phyloP scores from a whole-genome alignment of 2,888 invertebrate genomes.

The Hirtodrosophila alboralis region DNA sequence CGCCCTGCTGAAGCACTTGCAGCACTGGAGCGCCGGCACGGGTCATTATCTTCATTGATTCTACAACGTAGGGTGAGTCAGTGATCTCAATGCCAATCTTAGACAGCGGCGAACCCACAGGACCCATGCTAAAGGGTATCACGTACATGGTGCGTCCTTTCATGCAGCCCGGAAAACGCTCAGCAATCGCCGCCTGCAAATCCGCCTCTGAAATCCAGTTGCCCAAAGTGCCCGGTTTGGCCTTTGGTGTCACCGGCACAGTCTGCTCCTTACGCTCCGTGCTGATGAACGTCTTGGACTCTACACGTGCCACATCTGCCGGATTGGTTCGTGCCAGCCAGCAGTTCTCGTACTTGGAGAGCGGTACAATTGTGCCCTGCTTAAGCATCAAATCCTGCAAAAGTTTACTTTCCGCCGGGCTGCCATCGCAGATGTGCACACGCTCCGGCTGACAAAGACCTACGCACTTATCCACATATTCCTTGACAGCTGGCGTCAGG shows the following conservation, averaged over 20 bases:
- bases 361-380: conserved; percentile 90
- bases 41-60: conserved; percentile 99
- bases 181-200: conserved; percentile 91
- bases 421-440: conserved; percentile 96
- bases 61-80: conserved; percentile 98
- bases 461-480: conserved; percentile 91
- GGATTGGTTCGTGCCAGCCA: conserved; percentile 98
- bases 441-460: conserved; percentile 93
- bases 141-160: conserved; percentile 98
- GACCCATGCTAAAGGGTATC: conserved; percentile 99
- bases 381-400: conserved; percentile 90
- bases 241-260: conserved; percentile 90
- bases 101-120: conserved; percentile 95
- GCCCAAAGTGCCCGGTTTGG: conserved; percentile 93
- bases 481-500: conserved; percentile 85
- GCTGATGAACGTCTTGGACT: conserved; percentile 97
- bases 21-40: conserved; percentile 89
- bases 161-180: conserved; percentile 96
- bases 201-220: conserved; percentile 95
- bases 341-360: conserved; percentile 96
- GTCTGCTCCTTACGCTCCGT: conserved; percentile 92
- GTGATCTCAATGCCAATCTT: conserved; percentile 99
- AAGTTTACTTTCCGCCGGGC: conserved; percentile 90
- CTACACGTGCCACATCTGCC: conserved; percentile 98
- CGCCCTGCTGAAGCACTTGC: conserved; percentile 85